Evolutionary conservation across 2,113 vertebrate species (phyloP), one percentile per base, ranked within the genome.

Genomic region (Aspiorhynchus laticeps): DNA sequence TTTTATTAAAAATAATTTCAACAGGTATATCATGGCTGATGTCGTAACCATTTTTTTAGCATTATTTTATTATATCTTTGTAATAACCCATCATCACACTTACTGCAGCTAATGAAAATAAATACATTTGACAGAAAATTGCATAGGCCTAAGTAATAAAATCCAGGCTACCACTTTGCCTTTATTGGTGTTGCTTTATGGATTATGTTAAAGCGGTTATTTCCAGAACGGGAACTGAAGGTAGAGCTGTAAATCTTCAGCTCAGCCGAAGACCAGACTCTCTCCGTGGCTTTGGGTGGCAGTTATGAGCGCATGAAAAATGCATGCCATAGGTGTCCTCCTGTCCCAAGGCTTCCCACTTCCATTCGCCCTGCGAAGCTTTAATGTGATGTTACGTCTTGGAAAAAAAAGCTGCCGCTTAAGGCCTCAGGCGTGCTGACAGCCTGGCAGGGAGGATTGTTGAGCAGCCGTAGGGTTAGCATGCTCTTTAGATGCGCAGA

Each of bases 381-480:
- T 85, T 90, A 87, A 88, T 83, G 78, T 71, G 28, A 79, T 19
- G 43, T 85, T 85, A 71, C 67, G 84, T 90, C 92, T 91, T 92
- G 90, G 87, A 93, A 89, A 88, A 85, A 87, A 84, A 90, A 93
- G 88, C 2, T 48, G 41, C 3, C 5, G 93, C 93, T 93, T 92
- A 84, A n/a, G 89, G 75, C 90, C 92, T 91, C 87, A 83, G 80
- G 90, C 84, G 67, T 74, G 46, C 77, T 43, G 80, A 73, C 41
- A 31, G 86, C 61, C 86, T 75, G 33, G 79, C 21, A 56, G 71
- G 46, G 26, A 83, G 65, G 81, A 71, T 36, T 69, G 81, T 83
- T 71, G 65, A 71, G n/a, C 26, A 43, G 65, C 69, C 61, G n/a
- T 53, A 74, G 83, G 83, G 67, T 74, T 53, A 19, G 67, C 28